A percentile compares a stretch with the other conserved stretches of the same genome.
Conservation (phyloP, 1,140 invertebrate genomes). For the Callitettix versicolor region DNA sequence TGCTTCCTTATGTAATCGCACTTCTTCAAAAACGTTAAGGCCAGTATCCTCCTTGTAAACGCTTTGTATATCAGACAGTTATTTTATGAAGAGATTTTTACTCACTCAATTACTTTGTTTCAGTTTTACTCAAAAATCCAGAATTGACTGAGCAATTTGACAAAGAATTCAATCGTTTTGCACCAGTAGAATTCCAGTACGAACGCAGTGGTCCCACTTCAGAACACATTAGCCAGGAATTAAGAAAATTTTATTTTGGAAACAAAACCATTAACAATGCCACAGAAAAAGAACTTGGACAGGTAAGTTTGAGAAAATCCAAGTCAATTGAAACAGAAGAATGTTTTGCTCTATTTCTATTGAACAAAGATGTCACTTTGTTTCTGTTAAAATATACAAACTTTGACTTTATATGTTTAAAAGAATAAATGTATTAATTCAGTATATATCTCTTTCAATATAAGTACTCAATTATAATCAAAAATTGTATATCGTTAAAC, state of each 20-base stretch:
- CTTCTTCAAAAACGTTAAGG: too few relatives aligned
- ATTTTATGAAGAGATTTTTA: too few relatives aligned
- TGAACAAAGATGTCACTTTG: too few relatives aligned
- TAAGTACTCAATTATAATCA: neutral
- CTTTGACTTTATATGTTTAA: too few relatives aligned
- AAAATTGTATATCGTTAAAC: too few relatives aligned
- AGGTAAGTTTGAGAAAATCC: neutral
- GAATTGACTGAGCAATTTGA: slow-evolving; percentile 35
- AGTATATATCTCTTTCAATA: neutral
- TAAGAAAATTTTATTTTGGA: slow-evolving; percentile 37
- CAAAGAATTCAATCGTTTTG: slow-evolving; percentile 38
- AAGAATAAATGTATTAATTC: neutral
- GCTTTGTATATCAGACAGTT: too few relatives aligned
- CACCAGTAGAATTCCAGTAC: slow-evolving; percentile 44
- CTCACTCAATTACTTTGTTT: too few relatives aligned
- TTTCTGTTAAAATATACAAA: too few relatives aligned
- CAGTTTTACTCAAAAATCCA: slow-evolving; percentile 36
- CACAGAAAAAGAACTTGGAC: neutral
- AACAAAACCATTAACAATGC: slow-evolving; percentile 28
- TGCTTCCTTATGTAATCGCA: too few relatives aligned
- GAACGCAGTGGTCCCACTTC: slow-evolving; percentile 31
- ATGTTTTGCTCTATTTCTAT: neutral
- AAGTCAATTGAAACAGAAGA: neutral
- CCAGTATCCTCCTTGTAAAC: too few relatives aligned
- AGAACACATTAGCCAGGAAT: slow-evolving; percentile 34